Evolutionary conservation across 2,113 vertebrate genomes (phyloP), one percentile per base, ranked within the genome.

Genomic region (Anhinga anhinga): DNA sequence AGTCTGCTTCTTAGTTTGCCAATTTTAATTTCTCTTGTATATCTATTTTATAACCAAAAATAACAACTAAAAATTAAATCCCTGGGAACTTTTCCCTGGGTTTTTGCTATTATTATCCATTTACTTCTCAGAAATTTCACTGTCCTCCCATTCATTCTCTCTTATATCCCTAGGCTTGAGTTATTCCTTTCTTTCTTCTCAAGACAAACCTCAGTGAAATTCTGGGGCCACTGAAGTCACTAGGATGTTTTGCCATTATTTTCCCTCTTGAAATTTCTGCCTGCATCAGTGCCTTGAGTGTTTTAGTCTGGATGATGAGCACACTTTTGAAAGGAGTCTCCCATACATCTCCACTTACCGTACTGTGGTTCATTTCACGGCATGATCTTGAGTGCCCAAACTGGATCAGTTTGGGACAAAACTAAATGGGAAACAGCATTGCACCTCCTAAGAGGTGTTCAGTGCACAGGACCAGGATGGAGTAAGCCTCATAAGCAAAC

Each of bases 281-380:
- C 42, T 32, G 3, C 58, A 50, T 50, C 34, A 44, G 42, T 73
- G 34, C 34, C 58, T 16, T 30, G 32, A 80, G 32, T 34, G 7
- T 53, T 82, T 32, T 62, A 20, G 5, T 26, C 44, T 82, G 90
- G 23, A 27, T 62, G 21, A 14, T 8, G 4, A 30, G 14, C 15
- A 56, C 1, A 2, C 21, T 62, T 91, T 58, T 53, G 47, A 67
- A 91, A 66, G 50, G 70, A 56, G 11, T 66, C 23, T 66, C 2
- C 0, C 53, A 73, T 69, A 22, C 32, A 10, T 58, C 27, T 55
- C 22, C 30, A 11, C 23, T 83, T 53, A 25, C 26, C 0, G 0
- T 27, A 5, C 13, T 15, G 32, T 25, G 8, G 29, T 58, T 71
- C 50, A 16, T 45, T 40, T 30, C 27, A 38, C 42, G 63, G 22